Base-by-base conservation (phyloP, 2,888 invertebrate species). In the Disparrhopalites patrizii region DNA sequence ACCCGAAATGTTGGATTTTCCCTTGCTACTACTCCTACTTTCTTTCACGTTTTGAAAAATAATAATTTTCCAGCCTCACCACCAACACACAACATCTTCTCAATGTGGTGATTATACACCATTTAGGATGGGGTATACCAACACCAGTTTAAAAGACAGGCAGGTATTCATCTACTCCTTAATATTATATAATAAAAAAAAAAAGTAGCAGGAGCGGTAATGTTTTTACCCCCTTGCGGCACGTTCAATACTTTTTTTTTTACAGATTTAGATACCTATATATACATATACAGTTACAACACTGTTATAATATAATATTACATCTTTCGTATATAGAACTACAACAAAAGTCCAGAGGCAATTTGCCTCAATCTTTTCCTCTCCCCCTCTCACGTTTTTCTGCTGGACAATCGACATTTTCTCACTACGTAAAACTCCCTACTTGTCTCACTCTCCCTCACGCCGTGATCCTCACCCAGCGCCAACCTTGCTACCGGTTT, bases 31-130 rank as follows among this genome's bases (percentile, higher is more conserved):
- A 63, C 67, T 67, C 64, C 67, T 67, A 63, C n/a, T n/a, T n/a
- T n/a, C n/a, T n/a, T n/a, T n/a, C n/a, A n/a, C n/a, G 67, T 67
- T 64, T 67, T 67, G 63, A 67, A 62, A 57, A 57, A 51, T 66
- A 66, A 66, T 62, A n/a, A n/a, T n/a, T n/a, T n/a, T 66, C 58
- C 66, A 58, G 27, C 51, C 61, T 43, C 50, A 52, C 51, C n/a
- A n/a, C n/a, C n/a, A n/a, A n/a, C n/a, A n/a, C n/a, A n/a, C n/a
- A n/a, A n/a, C n/a, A 52, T 40, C 47, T n/a, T 40, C 64, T 47
- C 15, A 57, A 51, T 40, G n/a, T 50, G 47, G 55, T 67, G 38
- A 67, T 67, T 67, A 67, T 63, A 58, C n/a, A n/a, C 58, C 38
- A 63, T 63, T 47, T 67, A 63, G 63, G 52, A 20, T n/a, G 58